These are phyloP conservation scores for Pseudomugil gertrudae DNA, from an alignment of 2,797 vertebrate species.

Conservation along the genomic window DNA sequence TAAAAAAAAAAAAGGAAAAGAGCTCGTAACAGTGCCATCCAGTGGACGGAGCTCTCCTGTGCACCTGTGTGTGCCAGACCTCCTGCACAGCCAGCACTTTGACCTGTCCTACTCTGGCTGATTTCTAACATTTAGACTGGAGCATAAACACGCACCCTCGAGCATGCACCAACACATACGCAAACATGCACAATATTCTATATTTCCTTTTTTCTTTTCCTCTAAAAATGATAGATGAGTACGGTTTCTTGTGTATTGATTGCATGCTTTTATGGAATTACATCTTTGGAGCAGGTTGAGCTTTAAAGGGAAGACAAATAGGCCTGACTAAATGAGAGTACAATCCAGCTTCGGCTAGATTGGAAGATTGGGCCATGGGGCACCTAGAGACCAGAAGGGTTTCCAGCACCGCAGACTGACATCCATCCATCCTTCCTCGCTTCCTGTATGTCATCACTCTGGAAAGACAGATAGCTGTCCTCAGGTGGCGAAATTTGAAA, in stretches of 20 bases:
- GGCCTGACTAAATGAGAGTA: constrained; percentile 79
- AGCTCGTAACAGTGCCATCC: constrained; percentile 67
- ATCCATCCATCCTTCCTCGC: constrained; percentile 68
- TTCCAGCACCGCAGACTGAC: constrained; percentile 60
- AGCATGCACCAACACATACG: constrained; percentile 37
- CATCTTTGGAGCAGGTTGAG: constrained; percentile 81
- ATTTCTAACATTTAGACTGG: constrained; percentile 48
- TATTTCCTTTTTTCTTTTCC: constrained; percentile 61
- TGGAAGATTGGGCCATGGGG: constrained; percentile 64
- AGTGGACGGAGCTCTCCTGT: constrained; percentile 56
- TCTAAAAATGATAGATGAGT: constrained; percentile 84
- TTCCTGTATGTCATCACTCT: constrained; percentile 54
- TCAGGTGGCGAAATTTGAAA: constrained; percentile 63
- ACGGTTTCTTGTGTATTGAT: constrained; percentile 82
- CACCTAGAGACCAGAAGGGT: constrained; percentile 60
- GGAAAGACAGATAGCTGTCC: constrained; percentile 46
- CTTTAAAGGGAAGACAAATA: constrained; percentile 82
- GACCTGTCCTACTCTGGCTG: constrained; percentile 32
- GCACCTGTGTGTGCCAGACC: constrained; percentile 37
- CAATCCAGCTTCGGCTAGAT: constrained; percentile 70
- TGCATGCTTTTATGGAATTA: constrained; percentile 88
- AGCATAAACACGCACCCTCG: constrained; percentile 33
- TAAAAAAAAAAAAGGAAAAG: constrained; percentile 5
- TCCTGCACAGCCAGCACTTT: constrained; percentile 29
- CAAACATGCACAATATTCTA: constrained; percentile 46